phyloP scores from a whole-genome alignment of 2,113 vertebrate species.

The Poeciliopsis turrubarensis region DNA sequence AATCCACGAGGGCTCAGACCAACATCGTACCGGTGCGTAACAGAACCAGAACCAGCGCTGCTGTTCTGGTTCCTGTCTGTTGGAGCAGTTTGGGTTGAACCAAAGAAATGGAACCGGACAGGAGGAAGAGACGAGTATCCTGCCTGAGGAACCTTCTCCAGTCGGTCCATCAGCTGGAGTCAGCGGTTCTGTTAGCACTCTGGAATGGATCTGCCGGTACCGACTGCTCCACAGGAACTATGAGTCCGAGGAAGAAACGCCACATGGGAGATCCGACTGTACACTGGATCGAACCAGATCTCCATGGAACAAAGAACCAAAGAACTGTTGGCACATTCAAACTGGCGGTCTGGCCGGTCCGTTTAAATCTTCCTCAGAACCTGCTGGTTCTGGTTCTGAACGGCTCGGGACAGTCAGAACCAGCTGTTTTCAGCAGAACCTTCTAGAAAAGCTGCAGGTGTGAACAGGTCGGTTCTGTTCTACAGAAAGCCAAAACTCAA shows the following conservation, averaged over 20 bases:
- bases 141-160: not conserved
- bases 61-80: not conserved
- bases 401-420: not conserved
- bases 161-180: not conserved
- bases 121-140: not conserved
- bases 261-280: not conserved
- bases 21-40: not conserved
- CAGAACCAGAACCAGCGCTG: not conserved
- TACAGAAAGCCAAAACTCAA: not conserved
- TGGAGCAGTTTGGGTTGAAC: not conserved
- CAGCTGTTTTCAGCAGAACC: not conserved
- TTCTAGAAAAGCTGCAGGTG: too few relatives aligned
- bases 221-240: too few relatives aligned
- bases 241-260: not conserved
- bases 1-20: not conserved
- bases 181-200: not conserved
- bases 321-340: not conserved
- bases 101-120: not conserved
- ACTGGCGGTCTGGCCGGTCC: too few relatives aligned
- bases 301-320: not conserved
- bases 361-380: not conserved
- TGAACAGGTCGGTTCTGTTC: not conserved
- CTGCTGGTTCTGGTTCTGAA: not conserved
- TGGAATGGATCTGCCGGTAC: not conserved
- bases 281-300: not conserved